Base-by-base conservation (phyloP, 2,113 vertebrate genomes). In the Siphamia tubifer region DNA sequence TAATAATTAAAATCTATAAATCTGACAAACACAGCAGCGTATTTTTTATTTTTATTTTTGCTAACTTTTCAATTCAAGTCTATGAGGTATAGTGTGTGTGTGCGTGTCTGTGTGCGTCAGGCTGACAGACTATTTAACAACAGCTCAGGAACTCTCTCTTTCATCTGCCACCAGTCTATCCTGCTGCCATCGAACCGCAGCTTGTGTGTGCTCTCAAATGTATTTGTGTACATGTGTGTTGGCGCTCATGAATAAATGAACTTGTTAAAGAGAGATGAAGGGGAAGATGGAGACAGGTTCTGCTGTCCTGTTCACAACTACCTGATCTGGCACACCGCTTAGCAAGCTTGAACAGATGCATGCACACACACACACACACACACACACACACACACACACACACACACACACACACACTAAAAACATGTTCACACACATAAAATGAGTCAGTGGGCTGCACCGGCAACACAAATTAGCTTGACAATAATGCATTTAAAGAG, bases 231-330 rank as follows among this genome's bases (percentile, higher is more conserved):
- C 55, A 19, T 47, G 55, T 71, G 44, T 56, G 63, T 64, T 52
- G 30, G 23, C 39, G 19, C 48, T 83, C 77, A 86, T 89, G 85
- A 86, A 89, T 89, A 87, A 86, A 84, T 89, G 74, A 84, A 87
- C 79, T 87, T 87, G 87, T 89, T 86, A 84, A 89, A 84, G 66
- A 48, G 71, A 87, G 77, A 86, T 89, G 79, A 89, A 89, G 79
- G 72, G 52, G 55, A 79, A 38, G 65, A 56, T 70, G 63, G 43
- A 86, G 83, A 87, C 85, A 86, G 78, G 78, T 82, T 82, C 79
- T 81, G 81, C 71, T 86, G 85, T 86, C 81, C 79, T 84, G 66
- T 82, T 89, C 75, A 84, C 79, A 82, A 82, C 74, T 80, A 85
- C 81, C 81, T 83, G 80, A 80, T 82, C 42, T 75, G 75, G 67